Base-by-base conservation (phyloP, 1,140 invertebrate genomes). In the Colletes latitarsis region DNA sequence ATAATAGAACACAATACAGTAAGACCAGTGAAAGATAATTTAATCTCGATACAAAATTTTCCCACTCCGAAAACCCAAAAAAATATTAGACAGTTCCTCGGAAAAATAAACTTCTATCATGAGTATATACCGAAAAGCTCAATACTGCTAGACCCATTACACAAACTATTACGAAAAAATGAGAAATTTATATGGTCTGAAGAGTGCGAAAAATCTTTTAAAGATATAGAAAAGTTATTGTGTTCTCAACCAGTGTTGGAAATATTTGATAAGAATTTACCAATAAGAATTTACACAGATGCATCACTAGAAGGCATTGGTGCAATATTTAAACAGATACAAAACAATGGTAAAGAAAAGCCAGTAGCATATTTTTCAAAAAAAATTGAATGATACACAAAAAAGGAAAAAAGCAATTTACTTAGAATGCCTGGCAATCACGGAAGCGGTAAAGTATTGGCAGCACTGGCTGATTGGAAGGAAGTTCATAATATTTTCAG, bases 381-480 rank as follows among this genome's bases (percentile, higher is more conserved):
- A n/a, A n/a, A 73, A 71, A 63, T 15, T 72, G 17, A 82, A 41
- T n/a, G 46, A 60, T 49, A 2, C 41, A 39, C 70, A 73, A 60
- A 73, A 67, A 19, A 68, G 19, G 6, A 80, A 68, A 52, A 80
- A 80, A 41, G 77, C 77, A 12, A 80, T 73, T 1, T 73, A 67
- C 4, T 55, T 80, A 60, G 76, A 83, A 52, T 78, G 76, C 21
- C 9, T 78, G 9, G 70, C 53, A 1, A 73, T 73, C 3, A 72
- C 68, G 53, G 77, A 80, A 68, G 77, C 62, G 1, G 39, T 80
- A n/a, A 70, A 66, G n/a, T n/a, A n/a, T n/a, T n/a, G n/a, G n/a
- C n/a, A n/a, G n/a, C n/a, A n/a, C n/a, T 52, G 49, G 49, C 49
- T 52, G 49, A 52, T 52, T 52, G 49, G 49, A 52, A 52, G 49